Evolutionary conservation across 2,797 vertebrate genomes (phyloP).

Genomic region (Pseudomugil gertrudae): DNA sequence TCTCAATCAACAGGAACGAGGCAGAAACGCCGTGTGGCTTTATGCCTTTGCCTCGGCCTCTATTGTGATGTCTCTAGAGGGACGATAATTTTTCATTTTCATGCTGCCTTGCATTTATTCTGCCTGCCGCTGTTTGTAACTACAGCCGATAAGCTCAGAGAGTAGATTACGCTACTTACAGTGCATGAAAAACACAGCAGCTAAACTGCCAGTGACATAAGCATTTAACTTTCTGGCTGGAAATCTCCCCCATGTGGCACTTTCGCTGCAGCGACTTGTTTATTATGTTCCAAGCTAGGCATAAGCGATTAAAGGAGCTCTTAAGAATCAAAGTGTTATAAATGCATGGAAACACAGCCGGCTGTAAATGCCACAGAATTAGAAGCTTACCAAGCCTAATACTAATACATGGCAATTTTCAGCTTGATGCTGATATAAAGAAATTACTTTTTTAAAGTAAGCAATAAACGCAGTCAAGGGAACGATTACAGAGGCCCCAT

Average conservation of each 20-base stretch:
- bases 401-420: slow-evolving; percentile 86
- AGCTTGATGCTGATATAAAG: slow-evolving; percentile 86
- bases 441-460: slow-evolving; percentile 85
- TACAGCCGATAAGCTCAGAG: slow-evolving; percentile 83
- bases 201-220: slow-evolving; percentile 93
- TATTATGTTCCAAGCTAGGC: slow-evolving; percentile 97
- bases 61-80: slow-evolving; percentile 60
- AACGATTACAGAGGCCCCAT: slow-evolving; percentile 78
- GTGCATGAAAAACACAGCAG: slow-evolving; percentile 94
- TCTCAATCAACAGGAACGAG: slow-evolving; percentile 69
- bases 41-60: slow-evolving; percentile 17
- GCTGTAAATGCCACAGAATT: slow-evolving; percentile 99
- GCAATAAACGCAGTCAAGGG: slow-evolving; percentile 83
- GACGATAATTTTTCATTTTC: slow-evolving; percentile 73
- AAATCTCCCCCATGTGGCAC: slow-evolving; percentile 96
- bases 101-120: slow-evolving; percentile 77
- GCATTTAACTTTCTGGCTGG: slow-evolving; percentile 95
- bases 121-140: slow-evolving; percentile 86
- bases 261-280: slow-evolving; percentile 95
- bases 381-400: slow-evolving; percentile 88
- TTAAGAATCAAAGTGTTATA: slow-evolving; percentile 99
- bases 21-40: slow-evolving; percentile 15
- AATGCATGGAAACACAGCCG: slow-evolving; percentile 99
- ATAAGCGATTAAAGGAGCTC: slow-evolving; percentile 98
- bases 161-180: slow-evolving; percentile 90